A percentile compares a stretch with the other conserved stretches of the same genome.
phyloP scores from a whole-genome alignment of 2,113 vertebrate genomes.

The Strix uralensis region DNA sequence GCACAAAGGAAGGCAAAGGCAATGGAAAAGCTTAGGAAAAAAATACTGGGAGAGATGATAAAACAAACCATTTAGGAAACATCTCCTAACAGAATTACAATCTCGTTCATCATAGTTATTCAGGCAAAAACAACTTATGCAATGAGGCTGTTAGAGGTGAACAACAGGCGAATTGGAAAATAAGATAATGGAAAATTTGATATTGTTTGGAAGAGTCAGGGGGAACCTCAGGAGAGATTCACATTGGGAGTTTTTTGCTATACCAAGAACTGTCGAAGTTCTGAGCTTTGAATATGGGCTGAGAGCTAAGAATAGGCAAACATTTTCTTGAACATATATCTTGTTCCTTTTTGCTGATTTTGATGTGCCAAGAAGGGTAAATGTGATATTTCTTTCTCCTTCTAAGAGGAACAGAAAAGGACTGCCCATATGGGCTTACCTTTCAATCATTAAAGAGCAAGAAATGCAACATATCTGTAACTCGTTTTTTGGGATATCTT shows the following conservation, averaged over 20 bases:
- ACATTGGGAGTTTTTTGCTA: background rate
- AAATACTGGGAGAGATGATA: background rate
- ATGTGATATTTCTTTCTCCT: background rate
- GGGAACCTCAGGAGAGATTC: background rate
- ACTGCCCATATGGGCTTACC: background rate
- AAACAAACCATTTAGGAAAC: slow-evolving; percentile 6
- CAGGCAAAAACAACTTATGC: background rate
- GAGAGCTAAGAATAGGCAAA: background rate
- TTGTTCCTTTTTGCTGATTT: background rate
- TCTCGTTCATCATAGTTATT: background rate
- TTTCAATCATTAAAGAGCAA: background rate
- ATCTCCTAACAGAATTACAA: background rate
- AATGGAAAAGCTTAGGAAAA: background rate
- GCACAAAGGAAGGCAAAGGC: background rate
- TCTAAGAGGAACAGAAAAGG: background rate
- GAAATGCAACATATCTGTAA: background rate
- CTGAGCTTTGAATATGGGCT: background rate
- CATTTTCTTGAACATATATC: background rate
- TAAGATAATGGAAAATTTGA: background rate
- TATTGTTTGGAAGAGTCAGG: background rate
- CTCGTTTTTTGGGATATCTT: background rate
- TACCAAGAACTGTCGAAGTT: background rate
- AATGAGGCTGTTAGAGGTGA: slow-evolving; percentile 1
- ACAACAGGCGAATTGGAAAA: background rate
- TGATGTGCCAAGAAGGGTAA: background rate